Base-by-base conservation (phyloP, 2,113 vertebrate genomes). In the Sander vitreus region DNA sequence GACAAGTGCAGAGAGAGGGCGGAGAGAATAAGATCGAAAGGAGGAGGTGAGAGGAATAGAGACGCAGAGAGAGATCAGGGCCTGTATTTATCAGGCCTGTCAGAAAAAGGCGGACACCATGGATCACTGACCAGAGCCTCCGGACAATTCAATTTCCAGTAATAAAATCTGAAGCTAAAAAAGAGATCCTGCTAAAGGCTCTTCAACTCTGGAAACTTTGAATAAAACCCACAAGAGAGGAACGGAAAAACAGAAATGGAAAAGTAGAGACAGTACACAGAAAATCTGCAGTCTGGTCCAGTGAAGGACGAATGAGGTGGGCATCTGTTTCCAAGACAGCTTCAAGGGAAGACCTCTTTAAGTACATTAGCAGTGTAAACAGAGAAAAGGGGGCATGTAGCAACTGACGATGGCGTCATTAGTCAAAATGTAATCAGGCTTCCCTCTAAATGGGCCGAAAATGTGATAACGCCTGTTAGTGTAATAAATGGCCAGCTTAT, bases 61-160 rank as follows among this genome's bases (percentile, higher is more conserved):
- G 70, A 78, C 25, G 53, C 70, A 66, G 73, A 58, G 58, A 67
- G 78, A 91, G 84, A 86, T 90, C 89, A 85, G 84, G 84, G 84
- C 81, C 83, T 83, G 82, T 86, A 87, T 91, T 93, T 89, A 91
- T 88, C 87, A 87, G 77, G 73, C 51, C 87, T 89, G 88, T 86
- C 87, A 88, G 87, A 80, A 81, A 81, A 78, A 68, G 84, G n/a
- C 72, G 0, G 71, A 69, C 86, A 85, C 87, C 85, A 83, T 86
- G 87, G 90, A 89, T 89, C 87, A 89, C 83, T 81, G 88, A 85
- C 85, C 75, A 55, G 23, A 80, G 84, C 87, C 75, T 86, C 74
- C 10, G 30, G 77, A 85, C 82, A 87, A 89, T 88, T 91, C 85
- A 80, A 84, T 93, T 88, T 43, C 39, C 39, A 43, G 39, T 80